These are phyloP conservation scores for Noturus placidus DNA, from an alignment of 2,113 vertebrate genomes.

Conservation along the genomic window DNA sequence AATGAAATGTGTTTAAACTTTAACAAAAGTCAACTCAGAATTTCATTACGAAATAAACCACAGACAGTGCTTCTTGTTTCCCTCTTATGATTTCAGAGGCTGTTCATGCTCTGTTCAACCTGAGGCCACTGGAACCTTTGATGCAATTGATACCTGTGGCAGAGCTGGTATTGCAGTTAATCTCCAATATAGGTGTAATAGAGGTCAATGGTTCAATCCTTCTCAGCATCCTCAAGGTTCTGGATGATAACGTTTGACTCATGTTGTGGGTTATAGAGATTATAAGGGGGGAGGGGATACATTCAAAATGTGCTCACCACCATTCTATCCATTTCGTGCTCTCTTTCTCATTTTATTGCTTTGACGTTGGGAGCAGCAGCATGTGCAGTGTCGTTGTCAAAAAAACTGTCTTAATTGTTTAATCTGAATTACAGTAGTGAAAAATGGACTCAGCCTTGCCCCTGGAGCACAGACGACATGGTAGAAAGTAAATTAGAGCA, in stretches of 20 bases:
- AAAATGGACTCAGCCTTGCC: slow-evolving; percentile 71
- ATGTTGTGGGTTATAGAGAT: slow-evolving; percentile 36
- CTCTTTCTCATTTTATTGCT: not conserved
- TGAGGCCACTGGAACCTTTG: slow-evolving; percentile 46
- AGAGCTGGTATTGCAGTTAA: slow-evolving; percentile 41
- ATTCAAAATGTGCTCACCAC: not conserved
- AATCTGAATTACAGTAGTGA: slow-evolving; percentile 71
- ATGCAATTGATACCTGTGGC: slow-evolving; percentile 53
- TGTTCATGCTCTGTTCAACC: slow-evolving; percentile 26
- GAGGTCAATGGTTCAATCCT: slow-evolving; percentile 50
- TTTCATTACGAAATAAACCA: not conserved
- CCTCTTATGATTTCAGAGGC: slow-evolving; percentile 18
- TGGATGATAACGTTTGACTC: slow-evolving; percentile 37
- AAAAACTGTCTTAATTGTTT: slow-evolving; percentile 73
- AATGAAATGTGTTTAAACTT: not conserved
- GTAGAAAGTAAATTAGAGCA: slow-evolving; percentile 80
- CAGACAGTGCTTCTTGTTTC: not conserved
- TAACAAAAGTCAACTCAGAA: not conserved
- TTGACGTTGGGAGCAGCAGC: not conserved
- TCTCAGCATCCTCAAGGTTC: slow-evolving; percentile 37
- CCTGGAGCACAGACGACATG: slow-evolving; percentile 73
- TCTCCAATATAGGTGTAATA: slow-evolving; percentile 38
- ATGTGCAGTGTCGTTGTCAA: not conserved
- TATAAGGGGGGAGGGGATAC: not conserved
- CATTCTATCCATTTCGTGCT: not conserved